These are phyloP conservation scores for Leptobrachium ailaonicum DNA, from an alignment of 2,113 vertebrate species.

Conservation along the genomic window DNA sequence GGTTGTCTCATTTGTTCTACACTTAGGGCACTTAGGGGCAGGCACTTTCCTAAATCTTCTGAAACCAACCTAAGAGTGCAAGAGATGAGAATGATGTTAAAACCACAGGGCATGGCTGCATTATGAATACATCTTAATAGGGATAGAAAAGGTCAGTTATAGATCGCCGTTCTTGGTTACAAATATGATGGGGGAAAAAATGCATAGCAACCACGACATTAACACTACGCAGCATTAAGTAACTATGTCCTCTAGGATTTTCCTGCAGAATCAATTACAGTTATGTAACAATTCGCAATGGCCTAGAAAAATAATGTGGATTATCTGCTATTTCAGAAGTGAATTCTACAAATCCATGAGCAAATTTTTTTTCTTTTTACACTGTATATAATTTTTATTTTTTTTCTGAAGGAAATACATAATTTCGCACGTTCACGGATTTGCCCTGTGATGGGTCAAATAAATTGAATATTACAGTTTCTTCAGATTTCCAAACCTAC, in stretches of 20 bases:
- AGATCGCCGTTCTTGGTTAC: not conserved
- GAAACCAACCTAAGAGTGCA: not conserved
- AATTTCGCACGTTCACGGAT: too few relatives aligned
- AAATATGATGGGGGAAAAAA: not conserved
- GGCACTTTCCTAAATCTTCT: not conserved
- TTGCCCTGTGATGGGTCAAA: too few relatives aligned
- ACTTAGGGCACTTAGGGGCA: not conserved
- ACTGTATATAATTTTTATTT: too few relatives aligned
- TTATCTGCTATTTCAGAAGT: conserved; percentile 1
- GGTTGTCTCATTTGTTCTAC: not conserved
- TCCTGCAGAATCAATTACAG: conserved; percentile 2
- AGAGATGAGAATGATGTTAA: conserved; percentile 17
- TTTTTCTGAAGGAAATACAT: too few relatives aligned
- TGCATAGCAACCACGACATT: conserved; percentile 5
- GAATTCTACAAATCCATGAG: not conserved
- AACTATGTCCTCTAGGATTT: not conserved
- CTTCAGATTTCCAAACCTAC: too few relatives aligned
- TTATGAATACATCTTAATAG: conserved; percentile 13
- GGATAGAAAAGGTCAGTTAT: conserved; percentile 12
- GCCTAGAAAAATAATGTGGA: not conserved
- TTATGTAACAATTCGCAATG: not conserved
- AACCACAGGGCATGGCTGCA: not conserved
- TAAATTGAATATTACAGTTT: too few relatives aligned
- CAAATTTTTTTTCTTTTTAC: too few relatives aligned
- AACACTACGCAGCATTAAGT: not conserved